Conservation (phyloP, 2,888 invertebrate species). For the Ochropleura plecta region DNA sequence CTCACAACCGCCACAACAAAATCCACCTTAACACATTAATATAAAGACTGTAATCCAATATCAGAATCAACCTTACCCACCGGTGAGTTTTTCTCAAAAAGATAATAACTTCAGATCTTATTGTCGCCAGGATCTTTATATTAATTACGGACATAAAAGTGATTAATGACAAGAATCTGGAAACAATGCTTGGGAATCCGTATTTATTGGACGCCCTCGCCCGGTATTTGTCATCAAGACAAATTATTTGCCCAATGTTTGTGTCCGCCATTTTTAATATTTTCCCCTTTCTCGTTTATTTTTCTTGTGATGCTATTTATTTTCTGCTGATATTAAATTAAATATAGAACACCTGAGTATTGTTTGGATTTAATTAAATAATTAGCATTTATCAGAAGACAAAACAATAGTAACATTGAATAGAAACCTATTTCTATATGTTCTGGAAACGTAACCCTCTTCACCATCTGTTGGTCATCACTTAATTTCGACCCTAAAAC, state of each 20-base stretch:
- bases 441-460: not conserved
- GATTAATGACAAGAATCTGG: constrained; percentile 87
- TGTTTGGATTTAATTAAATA: not conserved
- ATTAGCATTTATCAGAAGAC: too few relatives aligned
- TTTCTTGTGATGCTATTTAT: constrained; percentile 37
- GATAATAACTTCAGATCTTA: constrained; percentile 74
- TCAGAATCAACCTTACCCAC: constrained; percentile 30
- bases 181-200: constrained; percentile 85
- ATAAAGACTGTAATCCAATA: constrained; percentile 22
- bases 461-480: constrained; percentile 6
- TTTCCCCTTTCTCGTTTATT: constrained; percentile 53
- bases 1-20: not conserved
- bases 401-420: not conserved
- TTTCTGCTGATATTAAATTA: constrained; percentile 34
- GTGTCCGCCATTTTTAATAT: constrained; percentile 78
- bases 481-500: constrained; percentile 31
- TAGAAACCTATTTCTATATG: not conserved
- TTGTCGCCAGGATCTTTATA: constrained; percentile 86
- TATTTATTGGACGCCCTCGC: constrained; percentile 85
- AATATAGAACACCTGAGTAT: not conserved
- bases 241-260: constrained; percentile 80
- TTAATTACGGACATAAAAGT: constrained; percentile 90
- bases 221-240: constrained; percentile 86
- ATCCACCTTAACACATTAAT: constrained; percentile 14
- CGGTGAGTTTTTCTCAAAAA: constrained; percentile 71